A percentile compares a stretch with the other conserved stretches of the same genome.
Conservation (phyloP, 2,113 vertebrate genomes). For the Speoplatyrhinus poulsoni region DNA sequence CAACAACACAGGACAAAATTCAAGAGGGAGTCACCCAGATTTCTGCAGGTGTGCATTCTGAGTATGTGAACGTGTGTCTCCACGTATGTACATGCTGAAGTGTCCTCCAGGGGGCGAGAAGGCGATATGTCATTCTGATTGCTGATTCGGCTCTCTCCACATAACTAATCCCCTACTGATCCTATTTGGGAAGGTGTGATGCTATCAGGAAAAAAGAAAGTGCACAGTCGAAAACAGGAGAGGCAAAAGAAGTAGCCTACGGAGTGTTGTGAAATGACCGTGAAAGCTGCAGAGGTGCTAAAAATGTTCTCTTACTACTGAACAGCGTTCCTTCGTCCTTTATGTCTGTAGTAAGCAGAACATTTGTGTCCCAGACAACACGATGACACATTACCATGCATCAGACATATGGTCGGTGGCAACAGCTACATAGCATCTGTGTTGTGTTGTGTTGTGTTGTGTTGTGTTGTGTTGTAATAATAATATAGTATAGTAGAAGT, state of each 20-base stretch:
- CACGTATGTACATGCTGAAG: conserved; percentile 36
- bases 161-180: conserved; percentile 68
- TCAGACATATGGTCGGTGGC: conserved; percentile 44
- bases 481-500: too few relatives aligned
- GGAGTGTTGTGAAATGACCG: conserved; percentile 34
- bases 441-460: too few relatives aligned
- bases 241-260: conserved; percentile 1
- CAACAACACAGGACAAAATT: conserved; percentile 8
- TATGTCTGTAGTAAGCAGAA: conserved; percentile 46
- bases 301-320: conserved; percentile 23
- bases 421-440: too few relatives aligned
- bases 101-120: conserved; percentile 50
- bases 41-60: conserved; percentile 68
- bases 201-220: conserved; percentile 61
- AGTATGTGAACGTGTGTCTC: conserved; percentile 59
- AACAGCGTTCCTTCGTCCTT: conserved; percentile 37
- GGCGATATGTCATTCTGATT: conserved; percentile 57
- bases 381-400: conserved; percentile 56
- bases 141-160: conserved; percentile 63
- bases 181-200: conserved; percentile 58
- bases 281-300: conserved; percentile 44
- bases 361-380: conserved; percentile 47
- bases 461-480: too few relatives aligned
- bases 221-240: conserved; percentile 39
- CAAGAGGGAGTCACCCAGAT: conserved; percentile 49